These are phyloP conservation scores for Leistus spinibarbis DNA, from an alignment of 2,888 invertebrate genomes.

Conservation along the genomic window DNA sequence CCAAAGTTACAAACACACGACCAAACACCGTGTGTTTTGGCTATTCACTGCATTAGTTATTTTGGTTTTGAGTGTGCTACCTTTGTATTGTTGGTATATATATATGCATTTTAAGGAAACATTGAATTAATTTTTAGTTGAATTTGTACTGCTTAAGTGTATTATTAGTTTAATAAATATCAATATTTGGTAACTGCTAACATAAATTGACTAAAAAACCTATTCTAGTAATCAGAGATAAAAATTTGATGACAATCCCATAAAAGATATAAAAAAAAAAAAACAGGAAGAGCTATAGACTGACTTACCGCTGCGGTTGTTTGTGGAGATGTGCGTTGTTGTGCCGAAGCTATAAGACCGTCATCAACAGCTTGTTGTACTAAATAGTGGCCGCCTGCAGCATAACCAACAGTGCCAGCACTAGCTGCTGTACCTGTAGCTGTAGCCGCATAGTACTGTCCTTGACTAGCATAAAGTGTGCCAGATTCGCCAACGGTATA, in stretches of 20 bases:
- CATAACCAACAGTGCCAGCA: conserved; percentile 67
- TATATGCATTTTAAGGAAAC: too few relatives aligned
- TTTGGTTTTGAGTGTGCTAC: too few relatives aligned
- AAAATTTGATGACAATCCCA: neutral
- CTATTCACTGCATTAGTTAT: too few relatives aligned
- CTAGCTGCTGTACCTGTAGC: conserved; percentile 60
- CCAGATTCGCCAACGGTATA: conserved; percentile 73
- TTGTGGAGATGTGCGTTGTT: conserved; percentile 68
- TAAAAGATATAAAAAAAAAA: conserved; percentile 17
- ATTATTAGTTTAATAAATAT: neutral
- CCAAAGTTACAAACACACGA: too few relatives aligned
- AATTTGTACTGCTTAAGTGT: too few relatives aligned
- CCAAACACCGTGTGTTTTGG: too few relatives aligned
- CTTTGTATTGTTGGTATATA: too few relatives aligned
- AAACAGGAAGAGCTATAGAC: conserved; percentile 39
- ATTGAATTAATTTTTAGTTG: too few relatives aligned
- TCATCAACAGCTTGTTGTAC: conserved; percentile 73
- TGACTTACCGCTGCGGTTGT: conserved; percentile 70
- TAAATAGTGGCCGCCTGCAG: conserved; percentile 66
- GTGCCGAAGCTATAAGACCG: conserved; percentile 65
- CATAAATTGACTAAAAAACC: neutral
- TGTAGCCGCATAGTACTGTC: conserved; percentile 75
- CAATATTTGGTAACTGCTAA: neutral
- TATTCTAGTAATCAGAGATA: neutral
- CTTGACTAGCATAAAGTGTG: conserved; percentile 66